phyloP scores from a whole-genome alignment of 2,113 vertebrate genomes.

The Xiphophorus couchianus region DNA sequence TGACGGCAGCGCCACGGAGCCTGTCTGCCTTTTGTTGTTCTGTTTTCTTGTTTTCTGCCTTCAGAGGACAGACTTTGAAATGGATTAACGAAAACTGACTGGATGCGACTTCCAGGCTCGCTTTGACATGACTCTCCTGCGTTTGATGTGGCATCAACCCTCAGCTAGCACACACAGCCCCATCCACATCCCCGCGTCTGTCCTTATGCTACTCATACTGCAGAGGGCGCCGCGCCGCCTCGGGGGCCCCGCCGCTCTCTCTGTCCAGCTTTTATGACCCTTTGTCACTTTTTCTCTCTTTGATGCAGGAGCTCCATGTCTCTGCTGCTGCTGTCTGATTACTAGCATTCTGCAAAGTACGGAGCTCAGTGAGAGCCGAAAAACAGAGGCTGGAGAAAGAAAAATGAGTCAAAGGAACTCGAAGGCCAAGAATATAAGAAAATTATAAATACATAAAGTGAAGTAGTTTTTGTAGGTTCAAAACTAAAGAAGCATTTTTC shows the following conservation, averaged over 20 bases:
- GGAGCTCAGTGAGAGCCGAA: not conserved
- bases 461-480: no score
- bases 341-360: not conserved
- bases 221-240: slow-evolving; percentile 22
- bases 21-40: slow-evolving; percentile 56
- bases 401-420: no score
- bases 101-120: slow-evolving; percentile 62
- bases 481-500: no score
- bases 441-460: no score
- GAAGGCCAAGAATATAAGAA: no score
- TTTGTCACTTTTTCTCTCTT: not conserved
- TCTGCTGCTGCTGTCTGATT: not conserved
- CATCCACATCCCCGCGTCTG: slow-evolving; percentile 36
- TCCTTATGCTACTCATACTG: slow-evolving; percentile 51
- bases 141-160: slow-evolving; percentile 53
- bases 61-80: slow-evolving; percentile 62
- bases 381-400: no score
- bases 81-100: slow-evolving; percentile 59
- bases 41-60: slow-evolving; percentile 29
- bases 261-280: not conserved
- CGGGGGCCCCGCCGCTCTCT: slow-evolving; percentile 18
- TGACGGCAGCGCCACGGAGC: slow-evolving; percentile 17
- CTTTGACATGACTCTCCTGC: slow-evolving; percentile 54
- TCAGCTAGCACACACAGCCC: slow-evolving; percentile 20
- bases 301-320: not conserved